Evolutionary conservation across 1,140 invertebrate genomes (phyloP).

Genomic region (Oscheius sp.): DNA sequence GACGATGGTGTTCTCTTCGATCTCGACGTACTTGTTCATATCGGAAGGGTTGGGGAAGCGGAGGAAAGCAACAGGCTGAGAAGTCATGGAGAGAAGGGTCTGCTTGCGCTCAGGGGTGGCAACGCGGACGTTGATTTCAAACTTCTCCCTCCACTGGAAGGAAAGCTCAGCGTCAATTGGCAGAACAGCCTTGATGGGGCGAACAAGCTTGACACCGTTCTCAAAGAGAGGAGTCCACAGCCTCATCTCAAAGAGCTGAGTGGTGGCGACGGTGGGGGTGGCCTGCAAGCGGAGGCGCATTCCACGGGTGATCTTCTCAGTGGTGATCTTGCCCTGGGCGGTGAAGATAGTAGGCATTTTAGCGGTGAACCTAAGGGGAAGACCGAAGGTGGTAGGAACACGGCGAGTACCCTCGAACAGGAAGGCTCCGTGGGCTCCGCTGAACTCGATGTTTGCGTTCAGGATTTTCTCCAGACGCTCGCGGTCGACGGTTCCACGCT

Average conservation of each 20-base stretch:
- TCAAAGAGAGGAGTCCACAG: constrained; percentile 39
- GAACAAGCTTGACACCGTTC: constrained; percentile 42
- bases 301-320: neutral
- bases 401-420: constrained; percentile 33
- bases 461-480: constrained; percentile 17
- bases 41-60: constrained; percentile 27
- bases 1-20: constrained; percentile 41
- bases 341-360: constrained; percentile 36
- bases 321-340: constrained; percentile 34
- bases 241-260: constrained; percentile 42
- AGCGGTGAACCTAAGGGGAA: constrained; percentile 42
- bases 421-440: constrained; percentile 13
- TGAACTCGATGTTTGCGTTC: constrained; percentile 16
- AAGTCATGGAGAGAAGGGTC: constrained; percentile 20
- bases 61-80: constrained; percentile 39
- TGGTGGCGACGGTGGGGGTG: constrained; percentile 27
- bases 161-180: constrained; percentile 40
- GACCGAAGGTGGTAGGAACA: constrained; percentile 48
- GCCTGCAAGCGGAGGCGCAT: constrained; percentile 25
- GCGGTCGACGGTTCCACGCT: constrained; percentile 21
- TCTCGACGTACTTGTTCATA: constrained; percentile 25
- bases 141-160: constrained; percentile 21
- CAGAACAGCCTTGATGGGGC: constrained; percentile 34
- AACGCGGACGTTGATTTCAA: constrained; percentile 28
- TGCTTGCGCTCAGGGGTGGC: constrained; percentile 31